Evolutionary conservation across 2,113 vertebrate species (phyloP), one percentile per base, ranked within the genome.

Genomic region (Paraplagusia blochii): DNA sequence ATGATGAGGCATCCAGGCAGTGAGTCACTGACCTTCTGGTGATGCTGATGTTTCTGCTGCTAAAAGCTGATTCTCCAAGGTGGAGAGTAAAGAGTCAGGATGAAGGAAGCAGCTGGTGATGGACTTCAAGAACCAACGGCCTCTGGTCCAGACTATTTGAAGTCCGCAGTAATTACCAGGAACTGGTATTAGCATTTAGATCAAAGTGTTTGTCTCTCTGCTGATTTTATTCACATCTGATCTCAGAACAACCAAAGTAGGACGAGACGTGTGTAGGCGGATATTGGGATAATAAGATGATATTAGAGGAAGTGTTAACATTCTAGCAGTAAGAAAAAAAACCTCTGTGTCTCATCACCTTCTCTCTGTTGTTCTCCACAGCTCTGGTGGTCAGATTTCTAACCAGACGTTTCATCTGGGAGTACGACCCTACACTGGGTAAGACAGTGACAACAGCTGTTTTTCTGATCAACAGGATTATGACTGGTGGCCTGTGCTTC

Each of bases 361-460:
- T 47, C 29, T 35, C 35, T 0, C 60, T 18, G 66, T 46, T 65
- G 18, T 57, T 48, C 8, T 74, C 59, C 45, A 57, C 88, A 98
- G 96, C 96, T 65, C 87, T 98, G 9, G 94, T 98, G n/a, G 97
- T 99, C 79, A 92, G 96, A 58, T 95, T 98, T 80, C 90, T 99
- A 88, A 99, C 97, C 68, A 94, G 95, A 80, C 76, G 97, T 6
- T 99, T 99, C 90, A 99, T 99, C 92, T 99, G 97, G 97, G 97
- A 99, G 81, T 98, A 99, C 0, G 97, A 99, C 66, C 96, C 97
- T 0, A 98, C 95, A 0, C 91, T 99, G 0, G 95, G 97, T 98
- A 92, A 83, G 95, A 88, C 40, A 59, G 0, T 9, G 1, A n/a
- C 1, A 1, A 16, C 17, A 38, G 11, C 53, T 22, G 34, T 44